Conservation (phyloP, 1,140 invertebrate species). For the Bombus consobrinus region DNA sequence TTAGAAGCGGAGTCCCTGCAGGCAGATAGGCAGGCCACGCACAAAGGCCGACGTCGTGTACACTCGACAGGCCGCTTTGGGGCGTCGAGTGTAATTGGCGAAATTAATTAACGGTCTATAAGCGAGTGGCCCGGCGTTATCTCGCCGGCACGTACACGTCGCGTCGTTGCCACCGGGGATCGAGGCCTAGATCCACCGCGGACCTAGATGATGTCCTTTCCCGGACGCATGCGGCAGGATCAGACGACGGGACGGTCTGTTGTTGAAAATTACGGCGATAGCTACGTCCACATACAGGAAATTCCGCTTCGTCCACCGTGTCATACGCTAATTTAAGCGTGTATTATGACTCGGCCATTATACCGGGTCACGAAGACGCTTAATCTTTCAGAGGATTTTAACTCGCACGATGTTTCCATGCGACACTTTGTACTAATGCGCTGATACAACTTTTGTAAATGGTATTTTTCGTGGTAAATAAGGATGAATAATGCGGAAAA, state of each 20-base stretch:
- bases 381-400: background rate
- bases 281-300: conserved; percentile 17
- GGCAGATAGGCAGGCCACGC: background rate
- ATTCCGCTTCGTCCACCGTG: conserved; percentile 3
- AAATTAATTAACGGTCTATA: conserved; percentile 71
- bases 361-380: background rate
- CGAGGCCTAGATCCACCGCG: background rate
- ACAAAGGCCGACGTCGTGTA: conserved; percentile 32
- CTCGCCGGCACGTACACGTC: conserved; percentile 25
- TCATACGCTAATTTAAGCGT: conserved; percentile 37
- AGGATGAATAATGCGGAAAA: background rate
- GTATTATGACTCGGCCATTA: background rate
- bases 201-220: conserved; percentile 17
- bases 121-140: conserved; percentile 50
- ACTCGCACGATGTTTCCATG: background rate
- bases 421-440: too few relatives aligned
- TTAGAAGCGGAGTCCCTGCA: conserved; percentile 1
- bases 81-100: conserved; percentile 56
- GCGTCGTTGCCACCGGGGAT: background rate
- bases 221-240: conserved; percentile 30
- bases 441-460: background rate
- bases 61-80: conserved; percentile 13
- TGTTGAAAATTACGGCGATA: conserved; percentile 53
- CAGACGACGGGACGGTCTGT: conserved; percentile 36
- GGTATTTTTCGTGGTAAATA: background rate